Evolutionary conservation across 2,888 invertebrate species (phyloP), one percentile per base, ranked within the genome.

Genomic region (Spisula solida): DNA sequence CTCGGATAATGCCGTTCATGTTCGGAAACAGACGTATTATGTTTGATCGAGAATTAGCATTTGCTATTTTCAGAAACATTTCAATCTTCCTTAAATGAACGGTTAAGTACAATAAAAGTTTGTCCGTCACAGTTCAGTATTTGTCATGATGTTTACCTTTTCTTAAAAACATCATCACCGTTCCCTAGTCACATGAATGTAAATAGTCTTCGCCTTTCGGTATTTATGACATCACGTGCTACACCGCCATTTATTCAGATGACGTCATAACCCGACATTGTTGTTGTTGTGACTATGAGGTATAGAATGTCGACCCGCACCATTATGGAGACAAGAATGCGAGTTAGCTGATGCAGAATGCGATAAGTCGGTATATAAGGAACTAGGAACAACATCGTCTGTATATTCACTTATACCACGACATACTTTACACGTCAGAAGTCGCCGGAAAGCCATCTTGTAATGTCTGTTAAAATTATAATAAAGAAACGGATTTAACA

Each of bases 401-500:
- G 94, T 94, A 82, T 93, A 95, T 86, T 94, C 95, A 25, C 95
- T 92, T n/a, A 94, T 93, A 8, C 95, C 95, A 41, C 93, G 94
- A 88, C 95, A 95, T 78, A 94, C 93, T 82, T 94, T 94, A 82
- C 94, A 94, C 25, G 88, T 93, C 4, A 96, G 92, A 51, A 96
- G 86, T 51, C 95, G 92, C 34, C 93, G 92, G 90, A 95, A 95
- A 34, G 96, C 96, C 90, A 94, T 91, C 85, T 95, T 95, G 90
- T 94, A 95, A 80, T 94, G 92, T 81, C 95, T 85, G 88, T 95
- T 95, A 84, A 95, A 95, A 81, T 94, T 94, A 86, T 95, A 95
- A 81, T 95, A 95, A 31, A 95, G 91, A 86, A 95, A 94, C 16
- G 95, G 95, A 88, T 95, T 95, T 56, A 94, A 81, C 93, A 93